A percentile compares a stretch with the other conserved stretches of the same genome.
Conservation (phyloP, 2,888 invertebrate genomes). For the Xylota sylvarum region DNA sequence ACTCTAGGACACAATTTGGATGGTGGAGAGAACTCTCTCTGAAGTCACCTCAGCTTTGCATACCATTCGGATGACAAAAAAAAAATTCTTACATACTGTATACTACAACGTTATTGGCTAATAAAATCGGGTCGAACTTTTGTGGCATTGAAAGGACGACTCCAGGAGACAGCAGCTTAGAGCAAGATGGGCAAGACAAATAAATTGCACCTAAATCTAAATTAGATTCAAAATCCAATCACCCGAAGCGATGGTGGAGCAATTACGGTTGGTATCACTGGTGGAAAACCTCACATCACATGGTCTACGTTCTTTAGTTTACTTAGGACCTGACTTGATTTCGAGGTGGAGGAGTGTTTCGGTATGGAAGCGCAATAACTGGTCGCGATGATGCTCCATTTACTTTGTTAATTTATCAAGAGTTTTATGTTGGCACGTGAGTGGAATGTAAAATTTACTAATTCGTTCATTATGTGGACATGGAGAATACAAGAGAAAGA, state of each 20-base stretch:
- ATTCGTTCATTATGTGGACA: constrained; percentile 54
- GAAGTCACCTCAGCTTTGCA: constrained; percentile 42
- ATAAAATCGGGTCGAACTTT: constrained; percentile 32
- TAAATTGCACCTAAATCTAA: constrained; percentile 80
- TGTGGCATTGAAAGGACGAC: constrained; percentile 26
- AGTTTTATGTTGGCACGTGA: constrained; percentile 83
- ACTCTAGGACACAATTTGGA: constrained; percentile 38
- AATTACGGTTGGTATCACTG: constrained; percentile 53
- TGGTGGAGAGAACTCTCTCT: constrained; percentile 9
- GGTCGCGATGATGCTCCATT: constrained; percentile 75
- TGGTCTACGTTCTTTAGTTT: constrained; percentile 7
- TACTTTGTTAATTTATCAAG: constrained; percentile 83
- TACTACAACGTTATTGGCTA: constrained; percentile 62
- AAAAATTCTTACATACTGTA: constrained; percentile 40
- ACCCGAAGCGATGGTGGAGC: constrained; percentile 68
- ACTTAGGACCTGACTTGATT: constrained; percentile 29
- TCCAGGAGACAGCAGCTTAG: constrained; percentile 38
- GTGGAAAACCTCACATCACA: constrained; percentile 50
- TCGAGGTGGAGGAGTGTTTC: background rate
- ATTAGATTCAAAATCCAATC: constrained; percentile 79
- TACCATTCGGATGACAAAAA: constrained; percentile 2
- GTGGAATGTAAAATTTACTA: constrained; percentile 79
- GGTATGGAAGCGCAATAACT: constrained; percentile 73
- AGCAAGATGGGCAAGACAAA: constrained; percentile 59
- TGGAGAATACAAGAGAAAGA: background rate